Conservation (phyloP, 2,797 vertebrate species). For the Sebastes vulpes region DNA sequence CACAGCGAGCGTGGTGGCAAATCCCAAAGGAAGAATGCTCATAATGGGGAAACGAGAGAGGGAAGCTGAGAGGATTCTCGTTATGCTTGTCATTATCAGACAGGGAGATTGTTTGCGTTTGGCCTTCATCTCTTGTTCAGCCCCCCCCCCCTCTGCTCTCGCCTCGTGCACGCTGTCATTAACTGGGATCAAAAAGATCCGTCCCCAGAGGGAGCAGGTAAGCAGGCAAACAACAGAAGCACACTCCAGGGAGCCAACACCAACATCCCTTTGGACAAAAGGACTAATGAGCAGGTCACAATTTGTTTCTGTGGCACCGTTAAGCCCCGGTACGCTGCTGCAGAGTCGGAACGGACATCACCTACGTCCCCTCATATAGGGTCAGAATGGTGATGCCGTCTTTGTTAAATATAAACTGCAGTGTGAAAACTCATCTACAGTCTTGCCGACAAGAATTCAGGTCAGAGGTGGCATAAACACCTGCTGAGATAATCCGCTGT, state of each 20-base stretch:
- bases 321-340: not conserved
- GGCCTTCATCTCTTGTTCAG: conserved; percentile 66
- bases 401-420: conserved; percentile 3
- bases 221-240: conserved; percentile 46
- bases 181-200: conserved; percentile 53
- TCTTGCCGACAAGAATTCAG: not conserved
- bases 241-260: conserved; percentile 25
- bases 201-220: conserved; percentile 45
- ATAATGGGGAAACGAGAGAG: conserved; percentile 76
- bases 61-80: conserved; percentile 72
- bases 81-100: conserved; percentile 77
- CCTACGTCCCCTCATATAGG: not conserved
- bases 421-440: not conserved
- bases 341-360: not conserved
- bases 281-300: conserved; percentile 29
- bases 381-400: not conserved
- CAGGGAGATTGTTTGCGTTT: conserved; percentile 60
- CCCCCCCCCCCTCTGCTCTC: conserved; percentile 9
- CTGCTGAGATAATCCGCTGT: conserved; percentile 16
- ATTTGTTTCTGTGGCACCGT: not conserved
- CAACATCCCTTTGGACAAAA: conserved; percentile 44
- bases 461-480: conserved; percentile 24
- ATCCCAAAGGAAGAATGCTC: conserved; percentile 75
- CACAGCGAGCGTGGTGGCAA: conserved; percentile 52
- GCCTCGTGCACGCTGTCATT: conserved; percentile 61